A percentile compares a stretch with the other conserved stretches of the same genome.
These are phyloP conservation scores for Argopecten irradians DNA, from an alignment of 1,140 invertebrate genomes.

Conservation along the genomic window DNA sequence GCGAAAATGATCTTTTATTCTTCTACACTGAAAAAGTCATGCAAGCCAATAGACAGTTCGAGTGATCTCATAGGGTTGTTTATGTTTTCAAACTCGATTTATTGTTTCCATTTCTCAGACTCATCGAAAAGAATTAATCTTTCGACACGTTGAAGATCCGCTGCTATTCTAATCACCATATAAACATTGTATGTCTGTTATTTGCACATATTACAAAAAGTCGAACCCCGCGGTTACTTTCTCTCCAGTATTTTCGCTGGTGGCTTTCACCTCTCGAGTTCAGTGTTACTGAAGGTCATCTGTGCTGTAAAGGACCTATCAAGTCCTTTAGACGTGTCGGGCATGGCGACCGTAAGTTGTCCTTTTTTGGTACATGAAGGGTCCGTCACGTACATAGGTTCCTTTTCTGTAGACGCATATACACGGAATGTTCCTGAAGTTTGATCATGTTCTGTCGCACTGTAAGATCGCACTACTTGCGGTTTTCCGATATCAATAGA, in stretches of 20 bases:
- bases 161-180: no score
- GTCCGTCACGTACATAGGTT: slow-evolving; percentile 50
- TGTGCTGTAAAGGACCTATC: slow-evolving; percentile 28
- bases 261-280: not conserved
- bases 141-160: no score
- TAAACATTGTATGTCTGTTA: no score
- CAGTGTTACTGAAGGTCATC: no score
- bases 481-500: slow-evolving; percentile 35
- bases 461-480: slow-evolving; percentile 39
- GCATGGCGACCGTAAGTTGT: slow-evolving; percentile 41
- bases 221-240: not conserved
- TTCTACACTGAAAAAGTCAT: no score
- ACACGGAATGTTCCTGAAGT: slow-evolving; percentile 40
- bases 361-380: slow-evolving; percentile 50
- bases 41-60: no score
- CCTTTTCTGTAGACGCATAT: slow-evolving; percentile 39
- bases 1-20: no score
- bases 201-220: no score
- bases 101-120: no score
- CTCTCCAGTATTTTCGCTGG: not conserved
- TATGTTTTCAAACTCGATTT: no score
- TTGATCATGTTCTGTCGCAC: slow-evolving; percentile 29
- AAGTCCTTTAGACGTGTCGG: slow-evolving; percentile 30
- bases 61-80: no score
- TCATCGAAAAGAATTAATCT: no score